Percentiles rank a stretch among this genome's conserved stretches.
phyloP scores from a whole-genome alignment of 2,113 vertebrate species.

The Brienomyrus longianalis region DNA sequence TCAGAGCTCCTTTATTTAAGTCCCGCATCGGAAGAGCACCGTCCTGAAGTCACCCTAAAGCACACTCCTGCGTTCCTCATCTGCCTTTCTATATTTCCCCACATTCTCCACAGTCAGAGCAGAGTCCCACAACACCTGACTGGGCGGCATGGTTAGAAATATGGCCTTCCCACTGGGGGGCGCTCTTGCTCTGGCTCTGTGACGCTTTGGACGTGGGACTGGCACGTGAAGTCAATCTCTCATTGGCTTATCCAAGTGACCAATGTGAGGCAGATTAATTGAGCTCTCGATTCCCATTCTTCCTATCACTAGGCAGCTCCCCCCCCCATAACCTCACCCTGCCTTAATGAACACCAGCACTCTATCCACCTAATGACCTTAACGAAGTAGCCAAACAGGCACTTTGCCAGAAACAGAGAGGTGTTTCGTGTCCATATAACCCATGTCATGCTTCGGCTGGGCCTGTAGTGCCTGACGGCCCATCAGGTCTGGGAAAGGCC shows the following conservation, averaged over 20 bases:
- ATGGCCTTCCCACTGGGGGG: background rate
- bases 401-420: background rate
- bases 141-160: background rate
- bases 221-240: background rate
- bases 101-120: background rate
- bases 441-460: background rate
- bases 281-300: background rate
- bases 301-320: background rate
- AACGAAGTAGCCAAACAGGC: background rate
- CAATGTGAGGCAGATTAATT: background rate
- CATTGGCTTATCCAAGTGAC: background rate
- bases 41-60: background rate
- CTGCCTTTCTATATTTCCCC: background rate
- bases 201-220: background rate
- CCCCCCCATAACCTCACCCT: background rate
- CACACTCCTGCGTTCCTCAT: background rate
- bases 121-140: background rate
- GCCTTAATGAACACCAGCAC: background rate
- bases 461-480: background rate
- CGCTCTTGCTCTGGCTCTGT: background rate
- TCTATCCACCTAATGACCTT: background rate
- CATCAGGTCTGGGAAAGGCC: background rate
- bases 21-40: background rate
- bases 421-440: background rate
- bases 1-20: background rate